Evolutionary conservation across 30 jellyfish, hydroid and myxozoan species (phyloP), one percentile per base, ranked within the genome.

Genomic region (Turritopsis dohrnii): DNA sequence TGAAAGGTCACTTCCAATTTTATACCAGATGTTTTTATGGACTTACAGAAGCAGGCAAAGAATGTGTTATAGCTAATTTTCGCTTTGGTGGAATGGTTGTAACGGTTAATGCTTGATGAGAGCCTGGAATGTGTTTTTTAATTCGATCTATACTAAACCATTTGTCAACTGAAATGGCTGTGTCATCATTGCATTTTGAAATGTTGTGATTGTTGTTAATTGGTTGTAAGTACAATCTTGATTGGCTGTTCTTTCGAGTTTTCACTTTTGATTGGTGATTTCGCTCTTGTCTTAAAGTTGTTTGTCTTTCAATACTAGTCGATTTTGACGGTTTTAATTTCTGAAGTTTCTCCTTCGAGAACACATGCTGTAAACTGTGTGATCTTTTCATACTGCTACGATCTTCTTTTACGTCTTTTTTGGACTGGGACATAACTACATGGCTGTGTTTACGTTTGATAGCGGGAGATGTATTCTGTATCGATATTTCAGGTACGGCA

Each of bases 61-160:
- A 69, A 69, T 27, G 77, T 27, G 77, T 69, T 69, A 27, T 69
- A n/a, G 77, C 28, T 69, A 69, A 69, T 69, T 69, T 69, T 69
- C 77, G 77, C 9, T 23, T 69, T 69, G 77, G 77, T 3, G 60
- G 31, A 69, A 19, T 21, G 28, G 77, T 27, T 69, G 16, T 27
- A 69, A 0, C 16, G 13, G 5, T 41, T 41, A 3, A 13, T 41
- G 28, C 8, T 7, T 69, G 77, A 9, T 69, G 30, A 19, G 77
- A 69, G 19, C 31, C 30, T n/a, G 77, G 30, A 0, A 69, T n/a
- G 22, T 27, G 30, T 69, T 69, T 69, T 19, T 69, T 69, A 23
- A 69, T n/a, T 19, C 77, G 28, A n/a, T 69, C 77, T 27, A 69
- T 0, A 23, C 31, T 69, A 27, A 27, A 69, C 1, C 28, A n/a